phyloP scores from a whole-genome alignment of 2,888 invertebrate species.

The Plebejus anna region DNA sequence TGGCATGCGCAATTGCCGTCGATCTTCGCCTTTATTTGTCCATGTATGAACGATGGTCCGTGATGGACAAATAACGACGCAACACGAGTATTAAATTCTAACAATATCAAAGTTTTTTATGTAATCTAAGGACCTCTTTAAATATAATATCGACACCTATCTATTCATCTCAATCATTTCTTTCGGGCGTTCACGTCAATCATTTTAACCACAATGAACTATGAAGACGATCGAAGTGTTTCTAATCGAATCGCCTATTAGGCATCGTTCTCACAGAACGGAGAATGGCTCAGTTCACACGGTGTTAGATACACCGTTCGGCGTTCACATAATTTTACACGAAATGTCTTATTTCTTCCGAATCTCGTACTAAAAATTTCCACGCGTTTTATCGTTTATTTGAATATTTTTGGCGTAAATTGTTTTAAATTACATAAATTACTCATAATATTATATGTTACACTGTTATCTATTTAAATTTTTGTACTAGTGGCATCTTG shows the following conservation, averaged over 20 bases:
- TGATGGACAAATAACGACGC: too few relatives aligned
- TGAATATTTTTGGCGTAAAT: background rate
- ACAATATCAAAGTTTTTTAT: background rate
- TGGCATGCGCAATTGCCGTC: too few relatives aligned
- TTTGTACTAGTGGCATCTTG: too few relatives aligned
- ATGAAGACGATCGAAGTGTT: constrained; percentile 16
- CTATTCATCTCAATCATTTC: background rate
- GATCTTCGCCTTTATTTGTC: too few relatives aligned
- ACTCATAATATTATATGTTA: too few relatives aligned
- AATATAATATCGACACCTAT: background rate
- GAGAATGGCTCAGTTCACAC: constrained; percentile 4
- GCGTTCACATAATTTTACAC: background rate
- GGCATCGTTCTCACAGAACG: background rate
- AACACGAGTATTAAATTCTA: background rate
- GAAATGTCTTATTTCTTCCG: constrained; percentile 1
- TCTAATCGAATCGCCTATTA: constrained; percentile 9
- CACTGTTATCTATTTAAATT: too few relatives aligned
- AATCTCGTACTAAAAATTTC: background rate
- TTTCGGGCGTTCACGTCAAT: constrained; percentile 5
- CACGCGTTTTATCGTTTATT: background rate
- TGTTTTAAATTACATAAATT: background rate
- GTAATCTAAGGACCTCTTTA: background rate
- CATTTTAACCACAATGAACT: constrained; percentile 5
- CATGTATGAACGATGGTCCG: too few relatives aligned
- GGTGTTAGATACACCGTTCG: background rate